Base-by-base conservation (phyloP, 2,113 vertebrate species). In the Centropus unirufus region DNA sequence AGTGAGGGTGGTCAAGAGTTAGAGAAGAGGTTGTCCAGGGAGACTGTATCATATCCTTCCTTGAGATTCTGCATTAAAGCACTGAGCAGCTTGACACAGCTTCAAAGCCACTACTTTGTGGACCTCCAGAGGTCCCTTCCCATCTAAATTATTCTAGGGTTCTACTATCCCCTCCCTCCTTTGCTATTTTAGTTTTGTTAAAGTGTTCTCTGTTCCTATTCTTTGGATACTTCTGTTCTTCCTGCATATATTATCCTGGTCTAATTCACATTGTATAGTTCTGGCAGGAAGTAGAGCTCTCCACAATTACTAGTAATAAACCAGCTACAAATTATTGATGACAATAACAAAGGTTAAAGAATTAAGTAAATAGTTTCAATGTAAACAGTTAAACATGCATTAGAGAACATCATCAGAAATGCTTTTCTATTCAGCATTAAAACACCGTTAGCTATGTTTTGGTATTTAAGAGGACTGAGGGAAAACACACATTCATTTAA, bases 291-390 rank as follows among this genome's bases (percentile, higher is more conserved):
- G 39, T 8, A 75, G 34, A 90, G 26, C 17, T 11, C 30, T 79
- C 42, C 27, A 26, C 20, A 83, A 81, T n/a, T 34, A 81, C 44
- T 84, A 64, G 58, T 39, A 78, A 95, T 64, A 91, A 94, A 57
- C 34, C 44, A 93, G 44, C 46, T 86, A 76, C 12, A 90, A 92
- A 81, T 42, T 2, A 93, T 26, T 9, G 36, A 90, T 57, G 64
- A 85, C 68, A 83, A 59, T 1, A 36, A 36, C 36, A 1, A 76
- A 88, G 1, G 3, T 63, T 86, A n/a, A 74, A 83, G 40, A 91
- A 93, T 78, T 74, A 93, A 95, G n/a, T 13, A 93, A 92, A 83
- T 17, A 72, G 34, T 58, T 83, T 52, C 83, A 90, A 94, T 36
- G 34, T 47, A 49, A 88, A 81, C 52, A 84, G 75, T 36, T 30